phyloP scores from a whole-genome alignment of 2,888 invertebrate genomes.

The Trachelus iudaicus region DNA sequence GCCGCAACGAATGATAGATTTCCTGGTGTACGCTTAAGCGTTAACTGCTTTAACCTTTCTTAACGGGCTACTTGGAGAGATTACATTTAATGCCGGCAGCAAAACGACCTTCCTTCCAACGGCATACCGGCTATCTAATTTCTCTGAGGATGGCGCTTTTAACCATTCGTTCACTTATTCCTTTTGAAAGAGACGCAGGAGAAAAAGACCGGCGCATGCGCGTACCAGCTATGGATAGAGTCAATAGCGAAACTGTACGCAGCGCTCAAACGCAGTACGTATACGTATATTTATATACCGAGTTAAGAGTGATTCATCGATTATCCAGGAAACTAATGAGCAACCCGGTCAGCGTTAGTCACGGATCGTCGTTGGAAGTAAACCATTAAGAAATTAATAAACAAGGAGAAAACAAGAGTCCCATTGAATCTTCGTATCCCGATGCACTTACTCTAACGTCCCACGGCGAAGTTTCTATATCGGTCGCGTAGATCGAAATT shows the following conservation, averaged over 20 bases:
- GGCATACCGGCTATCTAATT: background rate
- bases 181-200: background rate
- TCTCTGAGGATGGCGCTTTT: background rate
- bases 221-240: background rate
- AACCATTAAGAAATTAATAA: background rate
- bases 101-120: background rate
- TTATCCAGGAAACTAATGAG: slow-evolving; percentile 35
- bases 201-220: background rate
- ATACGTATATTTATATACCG: background rate
- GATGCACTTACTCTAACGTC: background rate
- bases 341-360: slow-evolving; percentile 27
- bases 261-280: background rate
- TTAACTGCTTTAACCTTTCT: slow-evolving; percentile 2
- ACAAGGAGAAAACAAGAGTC: background rate
- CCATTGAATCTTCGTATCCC: background rate
- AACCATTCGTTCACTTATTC: background rate
- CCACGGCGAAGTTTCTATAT: background rate
- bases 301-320: slow-evolving; percentile 28
- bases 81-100: background rate
- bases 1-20: slow-evolving; percentile 5
- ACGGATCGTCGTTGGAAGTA: slow-evolving; percentile 3
- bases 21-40: background rate
- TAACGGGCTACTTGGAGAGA: background rate
- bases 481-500: background rate
- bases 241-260: background rate